phyloP scores from a whole-genome alignment of 2,113 vertebrate genomes.

The Phylloscopus trochilus region DNA sequence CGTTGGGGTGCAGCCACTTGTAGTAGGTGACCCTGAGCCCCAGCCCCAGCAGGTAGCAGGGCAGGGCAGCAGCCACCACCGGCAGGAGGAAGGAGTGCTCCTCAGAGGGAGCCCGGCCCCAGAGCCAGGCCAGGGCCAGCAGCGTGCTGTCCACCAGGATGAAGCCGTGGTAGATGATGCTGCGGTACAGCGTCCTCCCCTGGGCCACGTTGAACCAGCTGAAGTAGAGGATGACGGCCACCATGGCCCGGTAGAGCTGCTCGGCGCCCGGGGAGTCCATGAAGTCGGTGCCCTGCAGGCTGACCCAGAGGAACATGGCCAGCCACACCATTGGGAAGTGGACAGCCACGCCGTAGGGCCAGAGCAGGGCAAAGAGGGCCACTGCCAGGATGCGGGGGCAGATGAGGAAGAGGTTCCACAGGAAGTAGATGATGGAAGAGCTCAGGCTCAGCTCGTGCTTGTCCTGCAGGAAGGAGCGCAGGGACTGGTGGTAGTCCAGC shows the following conservation, averaged over 20 bases:
- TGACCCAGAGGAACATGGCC: conserved; percentile 82
- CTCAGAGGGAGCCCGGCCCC: conserved; percentile 39
- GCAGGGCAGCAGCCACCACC: conserved; percentile 32
- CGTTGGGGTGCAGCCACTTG: conserved; percentile 80
- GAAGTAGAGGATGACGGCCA: conserved; percentile 92
- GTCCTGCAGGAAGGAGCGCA: conserved; percentile 86
- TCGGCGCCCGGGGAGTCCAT: conserved; percentile 81
- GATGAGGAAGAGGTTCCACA: conserved; percentile 92
- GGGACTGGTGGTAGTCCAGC: conserved; percentile 90
- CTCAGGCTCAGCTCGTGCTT: conserved; percentile 73
- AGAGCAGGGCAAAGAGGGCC: conserved; percentile 82
- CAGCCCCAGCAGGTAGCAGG: conserved; percentile 79
- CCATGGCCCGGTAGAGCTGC: conserved; percentile 83
- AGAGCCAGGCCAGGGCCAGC: conserved; percentile 77
- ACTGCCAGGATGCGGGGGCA: conserved; percentile 80
- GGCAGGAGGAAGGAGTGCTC: neutral
- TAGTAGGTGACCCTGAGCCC: conserved; percentile 83
- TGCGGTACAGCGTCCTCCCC: conserved; percentile 78
- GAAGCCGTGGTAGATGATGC: conserved; percentile 84
- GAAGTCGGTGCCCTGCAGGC: conserved; percentile 82
- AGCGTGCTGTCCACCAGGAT: conserved; percentile 77
- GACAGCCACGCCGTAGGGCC: conserved; percentile 65
- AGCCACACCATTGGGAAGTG: conserved; percentile 84
- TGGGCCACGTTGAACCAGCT: conserved; percentile 91
- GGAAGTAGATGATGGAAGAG: conserved; percentile 83